Evolutionary conservation across 2,888 invertebrate genomes (phyloP).

Genomic region (Cerastis rubricosa): DNA sequence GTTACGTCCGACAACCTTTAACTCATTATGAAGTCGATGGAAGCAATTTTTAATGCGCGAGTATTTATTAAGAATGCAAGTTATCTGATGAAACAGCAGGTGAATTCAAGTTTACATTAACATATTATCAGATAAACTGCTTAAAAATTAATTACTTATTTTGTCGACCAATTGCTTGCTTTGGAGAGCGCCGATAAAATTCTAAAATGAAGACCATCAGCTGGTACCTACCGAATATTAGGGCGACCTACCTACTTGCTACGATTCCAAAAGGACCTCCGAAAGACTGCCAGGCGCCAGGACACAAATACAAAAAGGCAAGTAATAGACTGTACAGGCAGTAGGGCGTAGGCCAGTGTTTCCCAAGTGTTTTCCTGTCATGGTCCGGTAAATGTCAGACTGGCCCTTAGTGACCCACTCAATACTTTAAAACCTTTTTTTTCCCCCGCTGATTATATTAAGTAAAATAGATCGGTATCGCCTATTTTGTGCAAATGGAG

Average conservation of each 20-base stretch:
- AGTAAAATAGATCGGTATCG: no score
- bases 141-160: not conserved
- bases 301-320: not conserved
- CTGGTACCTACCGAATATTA: not conserved
- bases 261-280: not conserved
- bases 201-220: not conserved
- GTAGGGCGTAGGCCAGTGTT: no score
- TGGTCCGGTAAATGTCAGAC: no score
- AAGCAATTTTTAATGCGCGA: conserved; percentile 18
- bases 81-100: conserved; percentile 19
- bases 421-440: no score
- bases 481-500: no score
- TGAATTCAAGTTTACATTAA: conserved; percentile 13
- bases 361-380: no score
- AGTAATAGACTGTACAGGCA: not conserved
- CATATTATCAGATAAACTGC: conserved; percentile 5
- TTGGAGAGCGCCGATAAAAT: not conserved
- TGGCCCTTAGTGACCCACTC: no score
- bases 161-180: not conserved
- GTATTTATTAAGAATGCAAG: conserved; percentile 22
- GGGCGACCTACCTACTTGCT: not conserved
- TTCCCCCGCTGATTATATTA: no score
- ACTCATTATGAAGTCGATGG: not conserved
- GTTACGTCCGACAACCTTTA: conserved; percentile 19
- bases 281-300: not conserved